These are phyloP conservation scores for Stegana nigrithorax DNA, from an alignment of 2,888 invertebrate species.

Conservation along the genomic window DNA sequence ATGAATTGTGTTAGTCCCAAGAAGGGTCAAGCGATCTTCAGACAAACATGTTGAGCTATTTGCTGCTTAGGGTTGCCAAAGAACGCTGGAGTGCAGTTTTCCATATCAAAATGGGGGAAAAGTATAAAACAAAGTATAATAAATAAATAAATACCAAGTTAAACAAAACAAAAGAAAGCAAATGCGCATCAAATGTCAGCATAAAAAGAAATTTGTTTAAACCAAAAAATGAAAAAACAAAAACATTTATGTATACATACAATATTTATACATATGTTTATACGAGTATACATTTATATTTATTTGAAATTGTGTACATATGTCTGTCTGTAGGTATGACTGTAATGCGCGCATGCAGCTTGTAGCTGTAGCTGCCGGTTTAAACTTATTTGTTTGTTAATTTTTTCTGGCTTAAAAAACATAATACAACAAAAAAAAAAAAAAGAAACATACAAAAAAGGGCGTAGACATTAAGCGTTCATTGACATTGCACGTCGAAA, in stretches of 20 bases:
- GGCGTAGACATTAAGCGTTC: slow-evolving; percentile 8
- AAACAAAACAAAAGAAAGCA: too few species aligned
- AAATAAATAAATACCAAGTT: too few species aligned
- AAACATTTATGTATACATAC: not conserved
- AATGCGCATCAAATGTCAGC: not conserved
- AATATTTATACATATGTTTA: not conserved
- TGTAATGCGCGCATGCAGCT: not conserved
- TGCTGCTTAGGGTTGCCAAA: too few species aligned
- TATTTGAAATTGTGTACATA: not conserved
- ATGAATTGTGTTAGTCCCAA: too few species aligned
- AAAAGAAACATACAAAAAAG: not conserved
- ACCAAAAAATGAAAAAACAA: not conserved
- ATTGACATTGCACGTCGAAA: slow-evolving; percentile 1
- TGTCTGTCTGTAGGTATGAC: not conserved
- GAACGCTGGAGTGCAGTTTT: too few species aligned
- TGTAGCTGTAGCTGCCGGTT: not conserved
- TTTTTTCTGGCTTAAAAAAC: not conserved
- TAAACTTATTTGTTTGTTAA: not conserved
- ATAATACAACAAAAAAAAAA: not conserved
- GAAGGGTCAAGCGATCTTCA: too few species aligned
- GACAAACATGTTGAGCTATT: too few species aligned
- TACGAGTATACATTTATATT: not conserved
- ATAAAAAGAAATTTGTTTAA: not conserved
- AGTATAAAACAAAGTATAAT: too few species aligned
- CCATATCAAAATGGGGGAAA: too few species aligned